Percentiles rank a stretch among this genome's conserved stretches.
Evolutionary conservation across 2,888 invertebrate species (phyloP).

Genomic region (Amiota minor): DNA sequence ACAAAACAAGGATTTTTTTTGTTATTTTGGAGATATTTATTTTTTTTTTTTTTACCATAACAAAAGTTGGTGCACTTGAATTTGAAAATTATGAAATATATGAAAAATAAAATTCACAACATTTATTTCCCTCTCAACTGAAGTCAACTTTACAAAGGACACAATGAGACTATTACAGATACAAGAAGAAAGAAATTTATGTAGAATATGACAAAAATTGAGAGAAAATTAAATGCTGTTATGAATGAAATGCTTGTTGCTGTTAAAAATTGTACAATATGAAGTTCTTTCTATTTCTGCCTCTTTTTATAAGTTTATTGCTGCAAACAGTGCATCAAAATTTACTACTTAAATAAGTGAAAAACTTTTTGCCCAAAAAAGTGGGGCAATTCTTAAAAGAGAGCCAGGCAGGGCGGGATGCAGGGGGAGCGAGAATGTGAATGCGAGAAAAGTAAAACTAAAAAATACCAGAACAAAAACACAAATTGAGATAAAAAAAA

Average conservation of each 20-base stretch:
- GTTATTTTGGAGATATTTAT: background rate
- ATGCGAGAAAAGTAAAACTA: background rate
- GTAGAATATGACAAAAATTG: background rate
- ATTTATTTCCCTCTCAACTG: too few relatives aligned
- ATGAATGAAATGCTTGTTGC: background rate
- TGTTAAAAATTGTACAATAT: background rate
- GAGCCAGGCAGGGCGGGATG: background rate
- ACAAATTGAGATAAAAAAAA: background rate
- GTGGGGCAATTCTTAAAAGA: background rate
- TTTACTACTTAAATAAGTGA: slow-evolving; percentile 63
- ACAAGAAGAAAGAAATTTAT: background rate
- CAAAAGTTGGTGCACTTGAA: slow-evolving; percentile 57
- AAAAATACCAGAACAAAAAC: background rate
- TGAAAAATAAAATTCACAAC: too few relatives aligned
- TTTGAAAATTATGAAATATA: slow-evolving; percentile 57
- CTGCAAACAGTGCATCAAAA: slow-evolving; percentile 49
- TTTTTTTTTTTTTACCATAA: slow-evolving; percentile 43
- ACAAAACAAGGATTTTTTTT: background rate
- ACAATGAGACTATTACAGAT: background rate
- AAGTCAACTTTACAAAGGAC: slow-evolving; percentile 26
- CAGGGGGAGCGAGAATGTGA: background rate
- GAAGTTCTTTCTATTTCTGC: background rate
- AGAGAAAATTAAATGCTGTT: background rate
- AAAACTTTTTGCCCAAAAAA: slow-evolving; percentile 43
- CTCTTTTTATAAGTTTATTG: background rate